phyloP scores from a whole-genome alignment of 2,113 vertebrate genomes.

The Oreochromis niloticus region DNA sequence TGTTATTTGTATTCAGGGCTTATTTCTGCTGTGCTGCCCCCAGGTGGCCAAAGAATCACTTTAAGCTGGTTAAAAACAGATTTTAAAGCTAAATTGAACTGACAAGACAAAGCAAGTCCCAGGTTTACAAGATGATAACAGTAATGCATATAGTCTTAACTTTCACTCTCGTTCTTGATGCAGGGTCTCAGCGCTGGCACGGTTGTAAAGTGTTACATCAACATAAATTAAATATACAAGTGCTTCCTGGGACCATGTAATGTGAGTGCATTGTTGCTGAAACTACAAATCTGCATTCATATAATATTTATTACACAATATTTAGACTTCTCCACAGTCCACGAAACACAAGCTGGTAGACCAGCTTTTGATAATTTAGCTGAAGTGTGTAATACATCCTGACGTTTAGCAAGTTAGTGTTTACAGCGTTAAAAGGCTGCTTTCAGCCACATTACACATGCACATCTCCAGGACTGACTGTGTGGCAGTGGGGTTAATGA shows the following conservation, averaged over 20 bases:
- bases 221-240: conserved; percentile 2
- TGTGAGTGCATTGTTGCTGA: background rate
- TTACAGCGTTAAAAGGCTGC: conserved; percentile 71
- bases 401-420: conserved; percentile 64
- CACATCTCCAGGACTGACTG: conserved; percentile 67
- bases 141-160: background rate
- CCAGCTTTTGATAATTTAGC: conserved; percentile 51
- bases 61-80: background rate
- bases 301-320: conserved; percentile 20
- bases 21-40: background rate
- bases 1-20: background rate
- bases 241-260: background rate
- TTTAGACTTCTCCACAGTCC: conserved; percentile 21
- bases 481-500: conserved; percentile 75
- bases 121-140: background rate
- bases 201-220: background rate
- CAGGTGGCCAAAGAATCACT: background rate
- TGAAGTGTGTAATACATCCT: conserved; percentile 64
- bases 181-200: background rate
- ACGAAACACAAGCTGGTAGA: conserved; percentile 35
- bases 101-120: background rate
- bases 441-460: conserved; percentile 79
- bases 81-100: background rate
- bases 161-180: background rate
- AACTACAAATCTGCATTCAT: conserved; percentile 11